These are phyloP conservation scores for Rhea pennata DNA, from an alignment of 2,113 vertebrate species.

Conservation along the genomic window DNA sequence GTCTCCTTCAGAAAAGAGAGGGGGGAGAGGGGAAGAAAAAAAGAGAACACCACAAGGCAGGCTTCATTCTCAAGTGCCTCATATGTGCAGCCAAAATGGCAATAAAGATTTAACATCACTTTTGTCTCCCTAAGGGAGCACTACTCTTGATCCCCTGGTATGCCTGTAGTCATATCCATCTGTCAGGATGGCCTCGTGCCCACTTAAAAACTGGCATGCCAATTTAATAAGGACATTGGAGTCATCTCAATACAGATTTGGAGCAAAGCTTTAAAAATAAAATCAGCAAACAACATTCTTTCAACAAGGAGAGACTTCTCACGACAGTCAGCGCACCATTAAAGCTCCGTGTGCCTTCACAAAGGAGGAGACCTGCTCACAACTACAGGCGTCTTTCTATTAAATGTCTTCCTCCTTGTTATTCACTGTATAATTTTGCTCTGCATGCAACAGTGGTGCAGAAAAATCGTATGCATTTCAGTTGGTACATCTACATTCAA, in stretches of 20 bases:
- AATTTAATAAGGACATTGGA: conserved; percentile 60
- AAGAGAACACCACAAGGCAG: neutral
- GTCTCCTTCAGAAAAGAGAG: conserved; percentile 45
- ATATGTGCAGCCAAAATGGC: conserved; percentile 36
- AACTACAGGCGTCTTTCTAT: neutral
- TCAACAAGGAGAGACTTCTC: neutral
- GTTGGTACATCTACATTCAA: neutral
- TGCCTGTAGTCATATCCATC: conserved; percentile 53
- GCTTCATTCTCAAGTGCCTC: conserved; percentile 25
- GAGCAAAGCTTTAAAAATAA: conserved; percentile 47
- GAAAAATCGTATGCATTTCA: neutral
- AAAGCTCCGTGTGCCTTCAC: neutral
- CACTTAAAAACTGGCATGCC: neutral
- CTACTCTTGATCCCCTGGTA: conserved; percentile 43
- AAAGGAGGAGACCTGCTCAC: conserved; percentile 22
- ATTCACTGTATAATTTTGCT: neutral
- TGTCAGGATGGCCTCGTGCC: conserved; percentile 59
- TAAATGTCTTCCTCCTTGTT: neutral
- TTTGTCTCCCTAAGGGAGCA: conserved; percentile 51
- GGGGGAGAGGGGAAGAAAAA: too few species aligned
- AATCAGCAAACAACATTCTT: neutral
- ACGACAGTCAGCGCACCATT: neutral
- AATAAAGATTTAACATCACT: conserved; percentile 65
- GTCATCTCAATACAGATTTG: conserved; percentile 47
- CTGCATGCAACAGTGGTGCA: neutral